Percentiles rank a stretch among this genome's conserved stretches.
Conservation (phyloP, 2,113 vertebrate genomes). For the Rhombomys opimus region DNA sequence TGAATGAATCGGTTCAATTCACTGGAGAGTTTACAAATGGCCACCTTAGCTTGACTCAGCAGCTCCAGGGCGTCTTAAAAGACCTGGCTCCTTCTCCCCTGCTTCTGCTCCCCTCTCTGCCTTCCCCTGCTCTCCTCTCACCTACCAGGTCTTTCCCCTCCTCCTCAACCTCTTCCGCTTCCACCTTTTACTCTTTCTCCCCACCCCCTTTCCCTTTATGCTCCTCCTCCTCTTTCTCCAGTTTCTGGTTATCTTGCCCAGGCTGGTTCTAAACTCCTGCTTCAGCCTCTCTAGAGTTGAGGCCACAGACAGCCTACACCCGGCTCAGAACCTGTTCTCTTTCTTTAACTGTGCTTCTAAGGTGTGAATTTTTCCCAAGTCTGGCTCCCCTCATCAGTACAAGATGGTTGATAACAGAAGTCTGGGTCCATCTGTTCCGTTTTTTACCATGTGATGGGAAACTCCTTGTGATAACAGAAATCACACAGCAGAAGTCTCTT, state of each 20-base stretch:
- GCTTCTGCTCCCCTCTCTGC: neutral
- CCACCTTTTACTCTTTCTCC: no score
- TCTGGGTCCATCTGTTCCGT: slow-evolving; percentile 51
- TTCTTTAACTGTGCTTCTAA: slow-evolving; percentile 32
- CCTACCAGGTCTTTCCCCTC: neutral
- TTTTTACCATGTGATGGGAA: neutral
- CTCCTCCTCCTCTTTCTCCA: neutral
- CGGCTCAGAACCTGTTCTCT: neutral
- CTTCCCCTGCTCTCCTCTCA: neutral
- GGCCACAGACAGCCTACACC: neutral
- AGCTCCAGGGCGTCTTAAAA: neutral
- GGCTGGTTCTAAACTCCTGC: neutral
- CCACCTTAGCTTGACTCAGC: neutral
- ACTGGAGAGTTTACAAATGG: neutral
- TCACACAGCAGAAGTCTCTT: neutral
- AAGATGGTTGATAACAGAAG: slow-evolving; percentile 56
- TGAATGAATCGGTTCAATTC: slow-evolving; percentile 1
- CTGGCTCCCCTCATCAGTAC: slow-evolving; percentile 18
- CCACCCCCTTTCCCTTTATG: neutral
- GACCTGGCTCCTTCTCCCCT: neutral
- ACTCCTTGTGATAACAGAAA: neutral
- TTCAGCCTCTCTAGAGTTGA: neutral
- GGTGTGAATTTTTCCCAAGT: slow-evolving; percentile 4
- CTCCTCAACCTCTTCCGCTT: no score
- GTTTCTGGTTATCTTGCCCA: neutral